phyloP scores from a whole-genome alignment of 2,888 invertebrate genomes.

The Conus canariensis region DNA sequence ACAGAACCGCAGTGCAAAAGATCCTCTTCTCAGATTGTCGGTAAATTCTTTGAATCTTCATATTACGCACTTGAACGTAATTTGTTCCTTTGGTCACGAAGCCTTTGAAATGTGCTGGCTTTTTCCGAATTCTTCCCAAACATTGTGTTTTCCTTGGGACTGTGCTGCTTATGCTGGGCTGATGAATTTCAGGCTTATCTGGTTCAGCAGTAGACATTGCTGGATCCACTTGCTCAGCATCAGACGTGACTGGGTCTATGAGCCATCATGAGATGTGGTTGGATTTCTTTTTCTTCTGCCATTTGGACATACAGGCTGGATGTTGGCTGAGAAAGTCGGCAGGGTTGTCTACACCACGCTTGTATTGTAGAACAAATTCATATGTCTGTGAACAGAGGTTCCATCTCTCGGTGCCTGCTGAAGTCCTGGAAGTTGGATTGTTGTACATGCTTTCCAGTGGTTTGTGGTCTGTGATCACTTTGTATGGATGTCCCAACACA shows the following conservation, averaged over 20 bases:
- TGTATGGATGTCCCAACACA: slow-evolving; percentile 60
- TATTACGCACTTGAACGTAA: no score
- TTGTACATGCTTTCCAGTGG: slow-evolving; percentile 54
- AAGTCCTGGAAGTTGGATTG: slow-evolving; percentile 55
- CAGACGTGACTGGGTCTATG: background rate
- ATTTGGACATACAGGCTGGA: background rate
- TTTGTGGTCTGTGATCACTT: slow-evolving; percentile 48
- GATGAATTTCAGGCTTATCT: background rate
- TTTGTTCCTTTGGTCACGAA: background rate
- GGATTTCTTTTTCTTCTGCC: background rate
- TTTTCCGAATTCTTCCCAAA: background rate
- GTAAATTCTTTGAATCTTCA: no score
- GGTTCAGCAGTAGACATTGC: no score
- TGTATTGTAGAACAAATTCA: slow-evolving; percentile 49
- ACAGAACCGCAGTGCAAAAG: no score
- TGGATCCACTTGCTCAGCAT: background rate
- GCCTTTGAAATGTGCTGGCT: background rate
- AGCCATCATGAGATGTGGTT: background rate
- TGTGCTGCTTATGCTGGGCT: background rate
- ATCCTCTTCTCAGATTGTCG: no score
- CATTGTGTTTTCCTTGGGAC: background rate
- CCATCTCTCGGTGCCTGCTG: slow-evolving; percentile 56
- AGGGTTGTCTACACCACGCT: slow-evolving; percentile 56
- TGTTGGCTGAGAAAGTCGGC: slow-evolving; percentile 53
- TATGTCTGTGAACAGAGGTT: slow-evolving; percentile 50